phyloP scores from a whole-genome alignment of 2,113 vertebrate species.

The Poecile atricapillus region DNA sequence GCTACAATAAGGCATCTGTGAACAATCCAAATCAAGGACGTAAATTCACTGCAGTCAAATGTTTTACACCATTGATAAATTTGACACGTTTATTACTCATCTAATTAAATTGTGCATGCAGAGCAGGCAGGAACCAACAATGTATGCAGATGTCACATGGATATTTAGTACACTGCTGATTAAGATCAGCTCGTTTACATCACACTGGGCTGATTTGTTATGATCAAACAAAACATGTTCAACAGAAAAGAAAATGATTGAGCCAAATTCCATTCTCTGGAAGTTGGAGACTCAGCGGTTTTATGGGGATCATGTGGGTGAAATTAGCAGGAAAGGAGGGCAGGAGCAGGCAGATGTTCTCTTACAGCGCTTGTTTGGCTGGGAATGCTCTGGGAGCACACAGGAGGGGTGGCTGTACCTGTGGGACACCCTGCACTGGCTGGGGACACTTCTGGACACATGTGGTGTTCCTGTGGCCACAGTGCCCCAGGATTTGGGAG shows the following conservation, averaged over 20 bases:
- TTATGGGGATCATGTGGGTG: background rate
- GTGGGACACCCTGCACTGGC: rapidly evolving
- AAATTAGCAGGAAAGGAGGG: background rate
- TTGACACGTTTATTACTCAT: constrained; percentile 30
- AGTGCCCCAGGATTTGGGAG: background rate
- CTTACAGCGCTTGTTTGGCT: background rate
- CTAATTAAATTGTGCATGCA: constrained; percentile 28
- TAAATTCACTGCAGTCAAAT: constrained; percentile 12
- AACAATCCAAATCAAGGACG: background rate
- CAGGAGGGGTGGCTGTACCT: background rate
- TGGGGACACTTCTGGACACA: background rate
- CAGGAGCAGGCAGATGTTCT: background rate
- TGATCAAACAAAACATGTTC: constrained; percentile 1
- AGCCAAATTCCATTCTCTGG: background rate
- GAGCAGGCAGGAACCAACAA: background rate
- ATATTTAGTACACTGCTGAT: constrained; percentile 11
- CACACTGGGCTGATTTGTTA: constrained; percentile 5
- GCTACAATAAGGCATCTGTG: background rate
- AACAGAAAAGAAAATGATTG: background rate
- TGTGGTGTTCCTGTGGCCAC: background rate
- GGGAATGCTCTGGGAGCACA: background rate
- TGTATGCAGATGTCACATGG: background rate
- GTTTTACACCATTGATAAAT: constrained; percentile 22
- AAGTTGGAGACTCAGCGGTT: background rate
- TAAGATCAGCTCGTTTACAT: background rate